Base-by-base conservation (phyloP, 1,140 invertebrate genomes). In the Venturia canescens region DNA sequence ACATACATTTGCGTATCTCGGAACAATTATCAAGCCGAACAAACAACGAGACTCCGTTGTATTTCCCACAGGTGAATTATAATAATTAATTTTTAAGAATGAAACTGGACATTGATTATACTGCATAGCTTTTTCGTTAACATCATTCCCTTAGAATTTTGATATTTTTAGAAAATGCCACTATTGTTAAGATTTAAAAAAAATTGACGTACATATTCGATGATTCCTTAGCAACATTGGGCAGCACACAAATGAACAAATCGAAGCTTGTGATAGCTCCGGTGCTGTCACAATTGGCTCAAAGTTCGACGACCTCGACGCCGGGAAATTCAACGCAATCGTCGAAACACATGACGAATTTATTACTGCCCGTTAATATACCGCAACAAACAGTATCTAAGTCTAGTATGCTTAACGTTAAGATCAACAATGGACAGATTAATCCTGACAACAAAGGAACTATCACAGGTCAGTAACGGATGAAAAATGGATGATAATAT, bases 391-490 rank as follows among this genome's bases (percentile, higher is more conserved):
- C 87, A 72, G 88, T 83, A 26, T 79, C 88, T 60, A 66, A 93
- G 82, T 83, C 89, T 18, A 92, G 89, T 80, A 89, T 94, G 85
- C 92, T 93, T 78, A 94, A 94, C 86, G 88, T 94, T 69, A 93
- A 94, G 86, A 92, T 94, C 53, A 91, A 91, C 31, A 93, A 93
- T 86, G 93, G 92, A 15, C 91, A 93, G 83, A 86, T 93, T 57
- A 92, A 88, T 75, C 85, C 87, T 23, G 92, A 93, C 75, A 88
- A 85, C 34, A 92, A 93, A 87, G 88, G 89, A 76, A 88, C 90
- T n/a, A 91, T 93, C 78, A 93, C 92, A 82, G 91, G 93, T 89
- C 88, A 44, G 57, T 48, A 4, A 34, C 9, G 7, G 7, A 34
- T 34, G 31, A 34, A 34, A 34, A 34, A 34, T 34, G 3, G 31